These are phyloP conservation scores for Scelioninae gen. 1 DNA, from an alignment of 2,888 invertebrate species.

Conservation along the genomic window DNA sequence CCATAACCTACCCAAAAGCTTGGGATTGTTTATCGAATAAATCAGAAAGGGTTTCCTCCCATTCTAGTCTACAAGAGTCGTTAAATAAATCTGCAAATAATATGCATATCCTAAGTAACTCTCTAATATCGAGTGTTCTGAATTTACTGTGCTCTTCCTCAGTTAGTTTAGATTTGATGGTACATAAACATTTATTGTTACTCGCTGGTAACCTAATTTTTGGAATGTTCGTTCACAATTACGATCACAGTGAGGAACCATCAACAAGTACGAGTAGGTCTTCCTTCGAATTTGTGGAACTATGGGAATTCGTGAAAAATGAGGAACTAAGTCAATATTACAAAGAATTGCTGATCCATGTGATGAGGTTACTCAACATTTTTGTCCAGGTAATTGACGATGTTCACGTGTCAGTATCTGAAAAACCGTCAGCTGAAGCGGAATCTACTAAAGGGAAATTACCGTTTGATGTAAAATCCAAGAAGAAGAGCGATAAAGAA, in stretches of 20 bases:
- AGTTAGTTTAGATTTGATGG: slow-evolving; percentile 85
- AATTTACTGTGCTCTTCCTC: slow-evolving; percentile 85
- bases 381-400: slow-evolving; percentile 91
- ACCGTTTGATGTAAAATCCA: slow-evolving; percentile 81
- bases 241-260: slow-evolving; percentile 78
- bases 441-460: slow-evolving; percentile 84
- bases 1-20: slow-evolving; percentile 88
- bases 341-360: slow-evolving; percentile 88
- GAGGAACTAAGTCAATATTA: slow-evolving; percentile 80
- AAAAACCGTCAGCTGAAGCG: slow-evolving; percentile 86
- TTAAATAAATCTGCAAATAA: slow-evolving; percentile 52
- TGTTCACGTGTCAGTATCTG: slow-evolving; percentile 79
- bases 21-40: slow-evolving; percentile 86
- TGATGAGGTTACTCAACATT: slow-evolving; percentile 89
- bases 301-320: slow-evolving; percentile 80
- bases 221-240: slow-evolving; percentile 83
- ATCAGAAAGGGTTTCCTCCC: neutral
- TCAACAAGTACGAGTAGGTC: slow-evolving; percentile 8
- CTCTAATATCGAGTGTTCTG: slow-evolving; percentile 81
- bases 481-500: slow-evolving; percentile 84
- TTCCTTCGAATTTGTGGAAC: slow-evolving; percentile 61
- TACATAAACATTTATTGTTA: slow-evolving; percentile 84
- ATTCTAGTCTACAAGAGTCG: slow-evolving; percentile 1
- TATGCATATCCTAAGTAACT: slow-evolving; percentile 72
- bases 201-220: slow-evolving; percentile 84